Evolutionary conservation across 1,140 invertebrate genomes (phyloP).

Genomic region (Papilio xuthus): DNA sequence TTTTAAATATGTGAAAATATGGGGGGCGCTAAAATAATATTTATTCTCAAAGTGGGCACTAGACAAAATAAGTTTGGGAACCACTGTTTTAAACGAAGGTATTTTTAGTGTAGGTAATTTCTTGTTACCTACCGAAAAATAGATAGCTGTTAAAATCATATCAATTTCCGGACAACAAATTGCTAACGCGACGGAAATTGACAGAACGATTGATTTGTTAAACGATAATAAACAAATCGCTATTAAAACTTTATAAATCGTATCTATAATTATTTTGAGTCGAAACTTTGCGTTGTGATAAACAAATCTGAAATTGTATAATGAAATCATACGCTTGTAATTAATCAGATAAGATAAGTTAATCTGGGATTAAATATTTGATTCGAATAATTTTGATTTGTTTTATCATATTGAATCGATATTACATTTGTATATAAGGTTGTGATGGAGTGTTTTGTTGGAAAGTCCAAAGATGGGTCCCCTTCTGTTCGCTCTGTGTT

Average conservation of each 20-base stretch:
- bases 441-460: neutral
- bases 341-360: slow-evolving; percentile 15
- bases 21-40: no score
- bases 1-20: no score
- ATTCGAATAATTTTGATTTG: slow-evolving; percentile 2
- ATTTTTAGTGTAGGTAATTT: neutral
- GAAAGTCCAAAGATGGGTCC: slow-evolving; percentile 47
- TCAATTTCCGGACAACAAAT: neutral
- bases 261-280: neutral
- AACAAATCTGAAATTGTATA: neutral
- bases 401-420: slow-evolving; percentile 1
- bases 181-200: neutral
- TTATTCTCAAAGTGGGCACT: no score
- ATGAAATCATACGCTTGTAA: neutral
- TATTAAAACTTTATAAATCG: neutral
- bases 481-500: slow-evolving; percentile 39
- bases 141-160: neutral
- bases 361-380: slow-evolving; percentile 22
- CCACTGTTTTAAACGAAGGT: no score
- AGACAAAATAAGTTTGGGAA: no score
- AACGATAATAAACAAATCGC: neutral
- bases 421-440: slow-evolving; percentile 20
- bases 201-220: neutral
- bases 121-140: neutral
- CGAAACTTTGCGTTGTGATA: neutral